Evolutionary conservation across 2,797 vertebrate species (phyloP).

Genomic region (Ctenosaura bakeri): DNA sequence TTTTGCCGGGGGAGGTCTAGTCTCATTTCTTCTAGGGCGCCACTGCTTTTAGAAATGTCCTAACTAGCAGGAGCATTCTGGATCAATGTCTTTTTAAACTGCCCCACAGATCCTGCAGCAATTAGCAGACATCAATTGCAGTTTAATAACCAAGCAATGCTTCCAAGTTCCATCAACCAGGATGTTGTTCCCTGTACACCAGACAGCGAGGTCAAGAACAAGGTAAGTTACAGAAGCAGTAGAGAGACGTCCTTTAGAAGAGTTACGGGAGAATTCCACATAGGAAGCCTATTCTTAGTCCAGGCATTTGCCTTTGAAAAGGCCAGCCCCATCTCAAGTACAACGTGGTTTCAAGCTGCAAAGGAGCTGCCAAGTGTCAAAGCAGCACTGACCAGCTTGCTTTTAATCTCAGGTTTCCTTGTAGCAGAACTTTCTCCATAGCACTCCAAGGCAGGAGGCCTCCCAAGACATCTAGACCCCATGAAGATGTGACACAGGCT

Average conservation of each 20-base stretch:
- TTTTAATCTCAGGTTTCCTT: neutral
- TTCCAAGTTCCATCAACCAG: conserved; percentile 16
- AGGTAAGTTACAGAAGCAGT: neutral
- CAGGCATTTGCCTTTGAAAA: conserved; percentile 40
- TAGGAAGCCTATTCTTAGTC: conserved; percentile 48
- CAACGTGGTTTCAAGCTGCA: neutral
- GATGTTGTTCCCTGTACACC: neutral
- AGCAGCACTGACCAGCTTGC: neutral
- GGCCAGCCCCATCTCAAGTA: neutral
- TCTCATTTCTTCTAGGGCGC: neutral
- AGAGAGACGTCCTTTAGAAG: neutral
- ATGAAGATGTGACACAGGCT: neutral
- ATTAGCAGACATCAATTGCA: neutral
- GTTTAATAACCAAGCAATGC: accelerated
- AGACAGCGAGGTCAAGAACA: neutral
- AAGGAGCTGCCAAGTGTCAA: neutral
- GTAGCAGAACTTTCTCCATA: neutral
- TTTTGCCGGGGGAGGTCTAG: too few species aligned
- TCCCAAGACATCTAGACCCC: too few species aligned
- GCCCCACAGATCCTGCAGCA: neutral
- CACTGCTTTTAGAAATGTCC: neutral
- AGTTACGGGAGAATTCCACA: conserved; percentile 2
- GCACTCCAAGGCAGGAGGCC: neutral
- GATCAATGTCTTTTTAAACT: neutral
- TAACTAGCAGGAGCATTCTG: neutral